These are phyloP conservation scores for Volucella zonaria DNA, from an alignment of 2,888 invertebrate species.

Conservation along the genomic window DNA sequence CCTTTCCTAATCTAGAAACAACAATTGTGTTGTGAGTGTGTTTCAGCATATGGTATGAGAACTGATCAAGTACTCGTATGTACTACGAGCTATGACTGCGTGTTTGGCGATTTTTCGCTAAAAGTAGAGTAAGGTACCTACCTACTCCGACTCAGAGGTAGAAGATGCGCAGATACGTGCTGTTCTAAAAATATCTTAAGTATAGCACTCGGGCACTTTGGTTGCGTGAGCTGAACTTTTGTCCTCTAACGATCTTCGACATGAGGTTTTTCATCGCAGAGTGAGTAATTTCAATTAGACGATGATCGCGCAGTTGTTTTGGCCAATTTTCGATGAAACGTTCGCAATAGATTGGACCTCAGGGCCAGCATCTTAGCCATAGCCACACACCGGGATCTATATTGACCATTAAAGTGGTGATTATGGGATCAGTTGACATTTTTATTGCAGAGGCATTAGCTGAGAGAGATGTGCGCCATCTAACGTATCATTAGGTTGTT, in stretches of 20 bases:
- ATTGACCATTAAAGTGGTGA: constrained; percentile 62
- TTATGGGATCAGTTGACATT: constrained; percentile 61
- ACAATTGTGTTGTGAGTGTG: constrained; percentile 17
- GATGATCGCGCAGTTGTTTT: constrained; percentile 38
- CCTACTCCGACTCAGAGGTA: constrained; percentile 24
- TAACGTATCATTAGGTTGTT: constrained; percentile 11
- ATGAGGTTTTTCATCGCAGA: constrained; percentile 36
- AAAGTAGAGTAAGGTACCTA: background rate
- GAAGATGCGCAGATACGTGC: constrained; percentile 8
- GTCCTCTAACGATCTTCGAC: constrained; percentile 70
- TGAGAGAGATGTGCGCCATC: constrained; percentile 39
- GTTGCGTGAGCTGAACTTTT: constrained; percentile 60
- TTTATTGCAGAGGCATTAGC: constrained; percentile 60
- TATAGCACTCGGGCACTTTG: constrained; percentile 26
- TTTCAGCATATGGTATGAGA: background rate
- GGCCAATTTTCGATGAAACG: constrained; percentile 13
- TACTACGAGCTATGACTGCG: background rate
- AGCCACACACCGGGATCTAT: constrained; percentile 23
- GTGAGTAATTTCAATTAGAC: constrained; percentile 72
- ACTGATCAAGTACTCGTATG: no score
- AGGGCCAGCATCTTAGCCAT: constrained; percentile 46
- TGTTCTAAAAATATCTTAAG: constrained; percentile 57
- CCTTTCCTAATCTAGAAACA: constrained; percentile 51
- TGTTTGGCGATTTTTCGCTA: constrained; percentile 39
- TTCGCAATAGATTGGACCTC: constrained; percentile 44